phyloP scores from a whole-genome alignment of 2,888 invertebrate genomes.

The Ornithoptera alexandrae region DNA sequence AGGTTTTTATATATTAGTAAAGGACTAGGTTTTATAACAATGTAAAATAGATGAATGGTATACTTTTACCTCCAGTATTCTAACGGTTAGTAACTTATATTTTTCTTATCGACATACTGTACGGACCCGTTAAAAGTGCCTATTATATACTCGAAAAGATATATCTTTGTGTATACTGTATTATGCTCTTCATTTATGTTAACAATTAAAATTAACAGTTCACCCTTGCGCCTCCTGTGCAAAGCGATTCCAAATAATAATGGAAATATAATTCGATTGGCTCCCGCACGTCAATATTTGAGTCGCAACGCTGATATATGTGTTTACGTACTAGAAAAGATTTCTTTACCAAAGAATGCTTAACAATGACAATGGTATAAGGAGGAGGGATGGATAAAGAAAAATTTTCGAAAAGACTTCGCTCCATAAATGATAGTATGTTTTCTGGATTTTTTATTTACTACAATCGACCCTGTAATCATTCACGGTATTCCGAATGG shows the following conservation, averaged over 20 bases:
- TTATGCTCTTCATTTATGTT: neutral
- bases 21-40: no score
- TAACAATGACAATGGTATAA: neutral
- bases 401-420: no score
- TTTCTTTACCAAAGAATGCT: neutral
- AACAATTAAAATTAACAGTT: slow-evolving; percentile 37
- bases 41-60: no score
- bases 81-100: no score
- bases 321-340: neutral
- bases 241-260: slow-evolving; percentile 73
- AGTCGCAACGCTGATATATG: slow-evolving; percentile 37
- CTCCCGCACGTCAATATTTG: slow-evolving; percentile 61
- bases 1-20: no score
- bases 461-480: no score
- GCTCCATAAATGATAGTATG: no score
- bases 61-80: no score
- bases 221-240: slow-evolving; percentile 57
- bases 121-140: neutral
- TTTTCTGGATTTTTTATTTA: no score
- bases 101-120: no score
- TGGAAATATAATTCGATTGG: slow-evolving; percentile 75
- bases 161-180: neutral
- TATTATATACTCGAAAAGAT: neutral
- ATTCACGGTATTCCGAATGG: no score
- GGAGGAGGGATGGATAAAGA: no score